Base-by-base conservation (phyloP, 1,140 invertebrate genomes). In the Aphelenchoides avenae region DNA sequence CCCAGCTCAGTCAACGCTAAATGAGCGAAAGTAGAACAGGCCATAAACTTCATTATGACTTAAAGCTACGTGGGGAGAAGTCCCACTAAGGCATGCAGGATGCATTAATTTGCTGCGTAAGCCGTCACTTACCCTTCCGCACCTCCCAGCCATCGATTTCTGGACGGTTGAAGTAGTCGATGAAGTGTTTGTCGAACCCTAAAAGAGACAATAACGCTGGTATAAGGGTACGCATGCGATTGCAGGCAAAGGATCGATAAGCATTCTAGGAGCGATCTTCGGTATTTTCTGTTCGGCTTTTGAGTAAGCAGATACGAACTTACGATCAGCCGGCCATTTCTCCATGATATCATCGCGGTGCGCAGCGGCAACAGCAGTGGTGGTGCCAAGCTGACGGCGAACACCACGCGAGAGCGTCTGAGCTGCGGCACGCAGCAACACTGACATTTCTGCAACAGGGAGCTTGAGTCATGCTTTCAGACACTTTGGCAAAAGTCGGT, bases 101-200 rank as follows among this genome's bases (percentile, higher is more conserved):
- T 36, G 18, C 18, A 36, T 36, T 18, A 13, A 36, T 18, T 36
- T 13, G 13, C 18, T 13, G 11, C 34, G 34, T 13, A 36, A 36
- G 13, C n/a, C n/a, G 34, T 33, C n/a, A 22, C 49, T 6, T 39
- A 73, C 70, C 71, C 66, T 78, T 77, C 15, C 94, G 85, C 58
- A 93, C 84, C 81, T 95, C 90, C 94, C 94, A 98, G 36, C 86
- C 86, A 81, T 97, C 93, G 76, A 97, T 89, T 67, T 95, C 87
- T 37, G 84, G 82, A 44, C 88, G 84, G 76, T 85, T 88, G 81
- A 97, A 91, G 78, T 85, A 95, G 22, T 74, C 68, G 51, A 76
- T 77, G 56, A 77, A 76, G 50, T 76, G 70, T 26, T 75, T 69
- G 39, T 76, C 75, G 55, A 75, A 75, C 47, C 73, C 44, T 66